Conservation (phyloP, 2,113 vertebrate species). For the Glaucomys volans region DNA sequence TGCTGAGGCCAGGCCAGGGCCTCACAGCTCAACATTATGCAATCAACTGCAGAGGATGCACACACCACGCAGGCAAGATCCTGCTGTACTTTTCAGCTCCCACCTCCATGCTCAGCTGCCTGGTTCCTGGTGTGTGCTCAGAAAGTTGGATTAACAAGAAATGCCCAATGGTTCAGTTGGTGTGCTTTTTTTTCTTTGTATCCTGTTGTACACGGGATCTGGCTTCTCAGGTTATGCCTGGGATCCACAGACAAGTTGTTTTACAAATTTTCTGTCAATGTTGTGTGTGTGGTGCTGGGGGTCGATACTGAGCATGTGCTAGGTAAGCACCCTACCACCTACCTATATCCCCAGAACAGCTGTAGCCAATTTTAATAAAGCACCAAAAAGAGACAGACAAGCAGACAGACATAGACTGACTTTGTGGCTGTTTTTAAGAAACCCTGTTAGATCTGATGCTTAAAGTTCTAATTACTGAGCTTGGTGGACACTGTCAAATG, state of each 20-base stretch:
- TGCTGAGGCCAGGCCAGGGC: neutral
- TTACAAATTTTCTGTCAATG: neutral
- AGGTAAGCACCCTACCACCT: neutral
- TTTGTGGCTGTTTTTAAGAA: neutral
- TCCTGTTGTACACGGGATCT: neutral
- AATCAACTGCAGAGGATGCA: neutral
- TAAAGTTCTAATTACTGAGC: neutral
- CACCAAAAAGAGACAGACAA: neutral
- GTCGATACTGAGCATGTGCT: neutral
- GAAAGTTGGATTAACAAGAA: neutral
- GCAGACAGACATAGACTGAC: neutral
- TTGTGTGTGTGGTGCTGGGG: neutral
- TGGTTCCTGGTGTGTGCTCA: neutral
- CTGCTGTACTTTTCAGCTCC: fast-evolving
- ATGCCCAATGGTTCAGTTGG: neutral
- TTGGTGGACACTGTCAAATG: neutral
- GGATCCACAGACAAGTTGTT: neutral
- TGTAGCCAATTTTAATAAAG: neutral
- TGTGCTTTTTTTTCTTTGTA: neutral
- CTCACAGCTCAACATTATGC: neutral
- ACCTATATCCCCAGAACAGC: neutral
- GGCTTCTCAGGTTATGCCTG: neutral
- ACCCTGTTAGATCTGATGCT: neutral
- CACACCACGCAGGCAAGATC: fast-evolving
- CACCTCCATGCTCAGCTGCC: neutral